These are phyloP conservation scores for Nymphalis io DNA, from an alignment of 1,140 invertebrate genomes.

Conservation along the genomic window DNA sequence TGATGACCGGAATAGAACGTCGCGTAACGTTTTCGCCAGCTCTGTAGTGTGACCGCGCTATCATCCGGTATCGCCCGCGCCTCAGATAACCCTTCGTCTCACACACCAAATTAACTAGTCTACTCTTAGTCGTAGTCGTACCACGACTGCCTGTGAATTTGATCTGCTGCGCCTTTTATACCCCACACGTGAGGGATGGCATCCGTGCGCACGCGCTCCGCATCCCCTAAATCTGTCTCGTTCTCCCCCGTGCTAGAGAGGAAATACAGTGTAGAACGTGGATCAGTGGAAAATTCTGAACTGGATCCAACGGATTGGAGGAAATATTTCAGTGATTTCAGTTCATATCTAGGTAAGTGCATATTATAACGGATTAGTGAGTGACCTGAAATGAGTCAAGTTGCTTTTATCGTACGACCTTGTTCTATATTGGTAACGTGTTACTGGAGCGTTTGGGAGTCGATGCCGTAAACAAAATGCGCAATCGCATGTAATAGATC, in stretches of 20 bases:
- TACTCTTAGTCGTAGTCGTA: conserved; percentile 63
- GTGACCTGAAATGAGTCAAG: conserved; percentile 63
- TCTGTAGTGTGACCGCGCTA: conserved; percentile 70
- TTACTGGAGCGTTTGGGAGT: conserved; percentile 67
- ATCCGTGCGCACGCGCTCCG: conserved; percentile 79
- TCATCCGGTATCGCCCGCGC: conserved; percentile 68
- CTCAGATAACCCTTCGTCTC: conserved; percentile 63
- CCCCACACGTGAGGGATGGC: conserved; percentile 66
- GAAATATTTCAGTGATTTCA: conserved; percentile 77
- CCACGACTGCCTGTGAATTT: conserved; percentile 66
- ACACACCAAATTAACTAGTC: conserved; percentile 73
- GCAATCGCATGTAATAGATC: conserved; percentile 55
- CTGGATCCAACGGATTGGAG: conserved; percentile 68
- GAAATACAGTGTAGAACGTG: conserved; percentile 71
- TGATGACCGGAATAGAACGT: conserved; percentile 75
- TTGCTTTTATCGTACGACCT: conserved; percentile 68
- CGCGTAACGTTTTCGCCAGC: conserved; percentile 64
- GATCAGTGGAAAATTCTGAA: conserved; percentile 60
- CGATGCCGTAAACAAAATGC: conserved; percentile 66
- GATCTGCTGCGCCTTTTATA: conserved; percentile 64
- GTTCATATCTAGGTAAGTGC: conserved; percentile 78
- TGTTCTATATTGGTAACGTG: conserved; percentile 74
- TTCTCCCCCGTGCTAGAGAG: conserved; percentile 78
- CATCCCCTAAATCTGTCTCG: conserved; percentile 79
- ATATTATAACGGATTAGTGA: conserved; percentile 38